A percentile compares a stretch with the other conserved stretches of the same genome.
phyloP scores from a whole-genome alignment of 23 tunicate species.

The Botrylloides violaceus region DNA sequence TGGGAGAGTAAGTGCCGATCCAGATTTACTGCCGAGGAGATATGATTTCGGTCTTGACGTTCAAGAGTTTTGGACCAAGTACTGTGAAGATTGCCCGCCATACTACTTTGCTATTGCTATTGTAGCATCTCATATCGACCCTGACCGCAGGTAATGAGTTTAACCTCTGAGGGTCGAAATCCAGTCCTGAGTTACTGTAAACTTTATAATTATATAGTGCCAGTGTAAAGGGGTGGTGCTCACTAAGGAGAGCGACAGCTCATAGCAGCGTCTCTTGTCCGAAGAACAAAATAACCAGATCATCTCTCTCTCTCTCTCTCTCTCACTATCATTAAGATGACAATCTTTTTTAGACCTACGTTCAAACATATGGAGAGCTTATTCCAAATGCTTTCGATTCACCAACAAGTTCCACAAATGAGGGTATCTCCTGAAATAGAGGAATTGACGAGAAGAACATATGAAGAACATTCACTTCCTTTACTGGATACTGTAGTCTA shows the following conservation, averaged over 20 bases:
- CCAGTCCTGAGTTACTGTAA: too few relatives aligned
- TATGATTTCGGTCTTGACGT: constrained; percentile 75
- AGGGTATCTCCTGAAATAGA: constrained; percentile 48
- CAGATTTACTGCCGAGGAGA: constrained; percentile 63
- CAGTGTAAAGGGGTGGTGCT: too few relatives aligned
- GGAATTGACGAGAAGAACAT: constrained; percentile 18
- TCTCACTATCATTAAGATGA: too few relatives aligned
- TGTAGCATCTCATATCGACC: constrained; percentile 25
- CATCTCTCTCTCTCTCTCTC: too few relatives aligned
- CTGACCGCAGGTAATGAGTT: constrained; percentile 52
- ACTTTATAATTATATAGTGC: too few relatives aligned
- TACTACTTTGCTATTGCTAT: constrained; percentile 86
- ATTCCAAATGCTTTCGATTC: constrained; percentile 31
- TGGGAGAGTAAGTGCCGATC: constrained; percentile 90
- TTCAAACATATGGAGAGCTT: constrained; percentile 32
- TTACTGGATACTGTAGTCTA: background rate
- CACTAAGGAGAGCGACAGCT: too few relatives aligned
- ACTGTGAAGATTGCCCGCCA: constrained; percentile 61
- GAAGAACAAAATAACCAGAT: background rate
- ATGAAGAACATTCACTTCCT: background rate
- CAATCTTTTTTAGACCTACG: constrained; percentile 58
- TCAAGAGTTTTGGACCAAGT: constrained; percentile 40
- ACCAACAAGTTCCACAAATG: constrained; percentile 22
- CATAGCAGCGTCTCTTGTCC: background rate
- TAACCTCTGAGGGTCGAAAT: too few relatives aligned